These are phyloP conservation scores for Craniophora ligustri DNA, from an alignment of 2,888 invertebrate species.

Conservation along the genomic window DNA sequence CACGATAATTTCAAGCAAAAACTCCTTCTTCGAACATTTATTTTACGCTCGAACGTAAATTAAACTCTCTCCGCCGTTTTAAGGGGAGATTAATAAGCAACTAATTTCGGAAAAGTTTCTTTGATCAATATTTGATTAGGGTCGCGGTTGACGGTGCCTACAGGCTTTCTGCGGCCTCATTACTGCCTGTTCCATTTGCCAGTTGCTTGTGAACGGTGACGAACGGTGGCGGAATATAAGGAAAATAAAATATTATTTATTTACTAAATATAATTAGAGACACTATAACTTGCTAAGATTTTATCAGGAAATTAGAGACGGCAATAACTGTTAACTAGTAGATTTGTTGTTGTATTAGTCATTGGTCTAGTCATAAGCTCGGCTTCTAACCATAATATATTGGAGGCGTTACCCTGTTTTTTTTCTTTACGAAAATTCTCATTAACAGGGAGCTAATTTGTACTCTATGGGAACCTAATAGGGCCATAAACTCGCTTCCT, in stretches of 20 bases:
- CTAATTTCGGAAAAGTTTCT: constrained; percentile 35
- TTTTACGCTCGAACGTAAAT: constrained; percentile 16
- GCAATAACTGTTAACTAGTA: no score
- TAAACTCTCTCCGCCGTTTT: constrained; percentile 4
- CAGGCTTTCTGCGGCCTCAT: constrained; percentile 3
- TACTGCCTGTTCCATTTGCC: constrained; percentile 1
- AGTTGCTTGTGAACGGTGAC: constrained; percentile 5
- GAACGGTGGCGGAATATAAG: background rate
- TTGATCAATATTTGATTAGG: constrained; percentile 46
- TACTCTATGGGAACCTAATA: no score
- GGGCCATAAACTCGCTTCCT: no score
- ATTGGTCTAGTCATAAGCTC: no score
- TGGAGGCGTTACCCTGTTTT: no score
- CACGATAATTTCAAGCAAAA: background rate
- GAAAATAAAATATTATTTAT: background rate
- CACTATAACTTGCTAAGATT: background rate
- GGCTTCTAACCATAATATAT: no score
- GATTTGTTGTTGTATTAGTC: no score
- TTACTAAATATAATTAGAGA: background rate
- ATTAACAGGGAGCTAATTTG: no score
- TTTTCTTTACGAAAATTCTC: no score
- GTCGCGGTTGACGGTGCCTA: constrained; percentile 11
- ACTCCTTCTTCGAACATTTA: constrained; percentile 17
- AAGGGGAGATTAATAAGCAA: constrained; percentile 21
- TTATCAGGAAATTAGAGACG: no score